Base-by-base conservation (phyloP, 1,140 invertebrate species). In the Neodiprion pinetum region DNA sequence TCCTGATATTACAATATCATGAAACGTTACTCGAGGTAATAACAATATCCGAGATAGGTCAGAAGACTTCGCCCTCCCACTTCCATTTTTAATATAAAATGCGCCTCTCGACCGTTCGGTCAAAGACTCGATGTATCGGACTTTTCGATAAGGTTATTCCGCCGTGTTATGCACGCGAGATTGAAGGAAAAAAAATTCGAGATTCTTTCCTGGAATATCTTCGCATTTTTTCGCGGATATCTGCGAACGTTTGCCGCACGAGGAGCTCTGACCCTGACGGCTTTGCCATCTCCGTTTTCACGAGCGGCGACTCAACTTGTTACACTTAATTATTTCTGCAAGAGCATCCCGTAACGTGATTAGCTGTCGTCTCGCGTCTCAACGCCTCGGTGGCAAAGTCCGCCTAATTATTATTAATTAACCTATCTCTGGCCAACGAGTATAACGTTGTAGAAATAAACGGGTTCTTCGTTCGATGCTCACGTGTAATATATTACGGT, bases 1-100 rank as follows among this genome's bases (percentile, higher is more conserved):
- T 75, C 74, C 17, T 47, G 21, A 73, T 67, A 12, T 71, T 70
- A 70, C 71, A 73, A 74, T 72, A 65, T 72, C 61, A 14, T 69
- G n/a, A 61, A 61, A 61, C 53, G 53, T 61, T 61, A 40, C 28
- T 40, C 53, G 53, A 21, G 21, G 14, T 69, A 69, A 69, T 69
- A 69, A 65, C 21, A 69, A 23, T 47, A 47, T 11, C 40, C 11
- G 21, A 12, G 4, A 47, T 23, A 69, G 9, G 40, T 11, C 67
- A 23, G 21, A 47, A 21, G n/a, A 61, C 53, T 17, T 12, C 11
- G n/a, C 53, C 53, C 11, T 61, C 53, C 11, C 53, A 5, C 53
- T 69, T 8, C 67, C 12, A 11, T 47, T 47, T 69, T 69, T 69
- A 69, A 69, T 69, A 69, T 69, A 65, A 14, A 21, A 65, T 5